A percentile compares a stretch with the other conserved stretches of the same genome.
Evolutionary conservation across 2,797 vertebrate species (phyloP).

Genomic region (Halcyon chelicuti): DNA sequence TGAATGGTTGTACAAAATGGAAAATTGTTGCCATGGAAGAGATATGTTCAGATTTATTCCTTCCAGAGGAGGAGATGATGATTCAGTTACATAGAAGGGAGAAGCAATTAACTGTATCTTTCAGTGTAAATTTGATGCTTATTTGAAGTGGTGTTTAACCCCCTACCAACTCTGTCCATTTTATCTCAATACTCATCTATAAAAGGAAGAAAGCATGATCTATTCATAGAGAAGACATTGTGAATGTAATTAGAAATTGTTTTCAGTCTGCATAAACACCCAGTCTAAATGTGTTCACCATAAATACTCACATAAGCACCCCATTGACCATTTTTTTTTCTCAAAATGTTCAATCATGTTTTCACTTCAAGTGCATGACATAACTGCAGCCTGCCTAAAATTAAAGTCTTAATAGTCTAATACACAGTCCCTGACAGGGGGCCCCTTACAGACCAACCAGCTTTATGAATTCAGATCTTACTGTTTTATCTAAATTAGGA

Average conservation of each 20-base stretch:
- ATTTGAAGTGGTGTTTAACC: slow-evolving; percentile 37
- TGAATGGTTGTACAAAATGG: slow-evolving; percentile 36
- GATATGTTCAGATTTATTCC: slow-evolving; percentile 33
- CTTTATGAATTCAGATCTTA: slow-evolving; percentile 43
- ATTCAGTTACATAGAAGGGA: slow-evolving; percentile 37
- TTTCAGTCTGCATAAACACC: neutral
- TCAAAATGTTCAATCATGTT: slow-evolving; percentile 27
- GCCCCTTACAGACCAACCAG: neutral
- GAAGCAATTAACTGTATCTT: slow-evolving; percentile 51
- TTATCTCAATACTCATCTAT: slow-evolving; percentile 49
- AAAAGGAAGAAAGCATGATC: slow-evolving; percentile 15
- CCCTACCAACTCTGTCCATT: neutral
- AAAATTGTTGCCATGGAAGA: slow-evolving; percentile 50
- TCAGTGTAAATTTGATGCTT: slow-evolving; percentile 40
- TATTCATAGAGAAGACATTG: slow-evolving; percentile 25
- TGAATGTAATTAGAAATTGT: slow-evolving; percentile 35
- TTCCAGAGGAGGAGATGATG: slow-evolving; percentile 33
- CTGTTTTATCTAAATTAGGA: slow-evolving; percentile 59
- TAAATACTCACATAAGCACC: slow-evolving; percentile 5
- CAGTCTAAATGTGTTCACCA: slow-evolving; percentile 13
- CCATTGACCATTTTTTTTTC: neutral
- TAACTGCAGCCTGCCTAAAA: slow-evolving; percentile 18
- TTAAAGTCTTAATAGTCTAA: slow-evolving; percentile 36
- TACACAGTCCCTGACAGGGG: neutral
- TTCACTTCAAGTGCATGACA: slow-evolving; percentile 22